Base-by-base conservation (phyloP, 2,797 vertebrate species). In the Pogonophryne albipinna region DNA sequence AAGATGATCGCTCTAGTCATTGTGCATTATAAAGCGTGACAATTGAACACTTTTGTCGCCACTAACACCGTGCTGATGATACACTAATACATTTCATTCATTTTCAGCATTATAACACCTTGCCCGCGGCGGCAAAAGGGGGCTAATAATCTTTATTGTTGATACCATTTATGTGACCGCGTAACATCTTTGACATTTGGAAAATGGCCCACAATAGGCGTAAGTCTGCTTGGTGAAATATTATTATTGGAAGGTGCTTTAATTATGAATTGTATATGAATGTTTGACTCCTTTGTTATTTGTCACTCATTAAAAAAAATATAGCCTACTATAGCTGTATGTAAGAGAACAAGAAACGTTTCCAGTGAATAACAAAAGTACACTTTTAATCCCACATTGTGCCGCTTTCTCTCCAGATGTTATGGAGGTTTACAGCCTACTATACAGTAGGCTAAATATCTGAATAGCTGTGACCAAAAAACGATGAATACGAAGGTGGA, bases 41-140 rank as follows among this genome's bases (percentile, higher is more conserved):
- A 87, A 84, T 80, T 87, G 83, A 85, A 85, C 73, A 78, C 84
- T 74, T 80, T 83, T 80, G 82, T 90, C 83, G 78, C 78, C 79
- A 65, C 88, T 90, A 89, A 91, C 90, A 82, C 82, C 68, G 72
- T 23, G 78, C 79, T 89, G 84, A 92, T 91, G 87, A 89, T 78
- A 77, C 87, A 71, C 65, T 85, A 89, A 87, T 84, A 72, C 74
- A 81, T 74, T 84, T 76, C 20, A 8, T 23, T 38, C 44, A 56
- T 65, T 27, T 64, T 78, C 56, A 56, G 79, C 67, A 71, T 51
- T 41, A 55, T 57, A 63, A 49, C 80, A 73, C 78, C 23, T 79
- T 71, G 77, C 83, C 80, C 61, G 41, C 55, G 76, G 85, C 66
- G 51, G 51, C 62, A 27, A 73, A 79, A 79, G 58, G 2, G 53